Conservation (phyloP, 2,113 vertebrate species). For the Anser brachyrhynchus region DNA sequence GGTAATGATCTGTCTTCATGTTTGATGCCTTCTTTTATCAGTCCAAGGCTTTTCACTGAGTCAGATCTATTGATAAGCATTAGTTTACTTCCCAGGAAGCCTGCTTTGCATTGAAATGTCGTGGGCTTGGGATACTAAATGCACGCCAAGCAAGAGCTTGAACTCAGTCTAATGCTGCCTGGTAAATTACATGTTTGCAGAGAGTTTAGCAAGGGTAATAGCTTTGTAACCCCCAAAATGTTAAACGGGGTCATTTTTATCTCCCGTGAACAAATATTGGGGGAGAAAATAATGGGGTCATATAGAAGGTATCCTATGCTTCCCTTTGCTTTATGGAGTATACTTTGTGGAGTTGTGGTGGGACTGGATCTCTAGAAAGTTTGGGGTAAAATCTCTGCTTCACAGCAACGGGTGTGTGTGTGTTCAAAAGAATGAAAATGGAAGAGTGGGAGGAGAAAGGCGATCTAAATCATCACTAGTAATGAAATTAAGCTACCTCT, state of each 20-base stretch:
- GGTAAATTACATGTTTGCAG: constrained; percentile 74
- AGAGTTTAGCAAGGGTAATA: constrained; percentile 57
- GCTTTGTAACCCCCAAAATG: constrained; percentile 34
- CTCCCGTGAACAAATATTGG: constrained; percentile 23
- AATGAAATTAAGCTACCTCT: not conserved
- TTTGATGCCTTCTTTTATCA: constrained; percentile 70
- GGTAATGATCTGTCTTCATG: constrained; percentile 65
- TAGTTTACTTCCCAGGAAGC: constrained; percentile 58
- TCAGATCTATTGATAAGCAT: constrained; percentile 69
- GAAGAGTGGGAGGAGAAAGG: not conserved
- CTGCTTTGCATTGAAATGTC: constrained; percentile 67
- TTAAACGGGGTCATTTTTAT: constrained; percentile 43
- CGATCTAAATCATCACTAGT: not conserved
- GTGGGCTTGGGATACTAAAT: constrained; percentile 29
- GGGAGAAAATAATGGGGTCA: constrained; percentile 21
- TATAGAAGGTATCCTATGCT: not conserved
- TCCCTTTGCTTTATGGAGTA: not conserved
- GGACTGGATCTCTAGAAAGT: not conserved
- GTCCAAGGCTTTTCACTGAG: constrained; percentile 68
- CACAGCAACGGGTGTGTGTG: not conserved
- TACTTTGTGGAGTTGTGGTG: not conserved
- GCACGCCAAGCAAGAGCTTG: constrained; percentile 58
- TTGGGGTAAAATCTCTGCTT: not conserved
- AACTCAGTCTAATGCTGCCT: constrained; percentile 65
- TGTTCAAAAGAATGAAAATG: constrained; percentile 3